Percentiles rank a stretch among this genome's conserved stretches.
Conservation (phyloP, 2,888 invertebrate species). For the Cryptosula pallasiana region DNA sequence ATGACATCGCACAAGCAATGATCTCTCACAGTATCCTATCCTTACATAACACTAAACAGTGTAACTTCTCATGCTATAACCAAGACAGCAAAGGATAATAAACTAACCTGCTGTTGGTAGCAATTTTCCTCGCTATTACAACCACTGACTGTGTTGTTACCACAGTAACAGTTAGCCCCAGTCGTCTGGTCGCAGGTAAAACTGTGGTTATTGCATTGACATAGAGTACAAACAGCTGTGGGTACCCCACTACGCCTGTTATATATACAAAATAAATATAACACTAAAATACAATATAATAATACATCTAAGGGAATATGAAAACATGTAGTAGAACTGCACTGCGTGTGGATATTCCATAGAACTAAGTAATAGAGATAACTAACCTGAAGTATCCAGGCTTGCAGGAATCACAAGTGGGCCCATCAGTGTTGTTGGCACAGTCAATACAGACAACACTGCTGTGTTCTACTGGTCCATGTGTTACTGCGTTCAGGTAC, state of each 20-base stretch:
- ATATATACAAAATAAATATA: not conserved
- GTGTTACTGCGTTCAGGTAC: slow-evolving; percentile 20
- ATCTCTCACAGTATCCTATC: no score
- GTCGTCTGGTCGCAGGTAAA: slow-evolving; percentile 82
- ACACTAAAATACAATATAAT: not conserved
- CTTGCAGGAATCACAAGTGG: slow-evolving; percentile 50
- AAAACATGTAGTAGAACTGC: no score
- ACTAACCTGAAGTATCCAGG: slow-evolving; percentile 60
- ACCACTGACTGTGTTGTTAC: slow-evolving; percentile 81
- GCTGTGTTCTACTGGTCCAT: slow-evolving; percentile 35
- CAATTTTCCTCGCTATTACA: slow-evolving; percentile 39
- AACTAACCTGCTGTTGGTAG: slow-evolving; percentile 46
- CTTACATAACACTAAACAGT: no score
- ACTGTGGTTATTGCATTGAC: slow-evolving; percentile 91
- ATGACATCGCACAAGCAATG: no score
- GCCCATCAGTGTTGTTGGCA: slow-evolving; percentile 59
- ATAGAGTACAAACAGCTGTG: slow-evolving; percentile 42
- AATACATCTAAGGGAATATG: not conserved
- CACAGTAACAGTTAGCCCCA: slow-evolving; percentile 87
- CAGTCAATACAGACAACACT: slow-evolving; percentile 81
- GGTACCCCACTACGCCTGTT: not conserved
- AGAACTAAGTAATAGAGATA: no score
- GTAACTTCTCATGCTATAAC: no score
- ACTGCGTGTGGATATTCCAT: no score
- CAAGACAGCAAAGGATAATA: no score